A percentile compares a stretch with the other conserved stretches of the same genome.
These are phyloP conservation scores for Drosophila meridionalis DNA, from an alignment of 2,888 invertebrate species.

Conservation along the genomic window DNA sequence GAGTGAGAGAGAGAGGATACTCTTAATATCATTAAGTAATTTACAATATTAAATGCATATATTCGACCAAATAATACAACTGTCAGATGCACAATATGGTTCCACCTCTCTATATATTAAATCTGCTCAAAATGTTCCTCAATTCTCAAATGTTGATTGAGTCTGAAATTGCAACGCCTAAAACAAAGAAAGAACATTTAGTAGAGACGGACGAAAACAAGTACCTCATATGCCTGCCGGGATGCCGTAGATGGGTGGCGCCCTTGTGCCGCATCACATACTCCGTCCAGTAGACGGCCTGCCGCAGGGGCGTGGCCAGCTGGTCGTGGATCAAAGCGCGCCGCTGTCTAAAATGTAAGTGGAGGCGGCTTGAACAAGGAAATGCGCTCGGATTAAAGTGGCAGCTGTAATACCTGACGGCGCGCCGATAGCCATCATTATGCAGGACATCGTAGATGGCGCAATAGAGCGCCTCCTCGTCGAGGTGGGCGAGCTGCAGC, in stretches of 20 bases:
- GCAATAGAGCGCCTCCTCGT: conserved; percentile 87
- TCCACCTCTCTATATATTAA: neutral
- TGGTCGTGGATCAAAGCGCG: conserved; percentile 88
- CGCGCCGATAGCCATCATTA: conserved; percentile 88
- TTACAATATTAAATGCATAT: too few relatives aligned
- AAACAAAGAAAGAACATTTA: neutral
- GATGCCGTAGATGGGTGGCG: conserved; percentile 87
- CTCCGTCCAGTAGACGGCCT: conserved; percentile 93
- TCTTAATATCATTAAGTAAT: too few relatives aligned
- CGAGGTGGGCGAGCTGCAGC: conserved; percentile 88
- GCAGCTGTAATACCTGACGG: conserved; percentile 85
- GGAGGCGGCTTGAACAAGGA: conserved; percentile 4
- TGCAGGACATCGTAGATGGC: conserved; percentile 89
- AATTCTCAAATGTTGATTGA: neutral
- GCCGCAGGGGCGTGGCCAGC: conserved; percentile 89
- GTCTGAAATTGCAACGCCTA: neutral
- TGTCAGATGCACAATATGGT: too few relatives aligned
- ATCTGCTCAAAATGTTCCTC: neutral
- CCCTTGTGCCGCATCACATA: conserved; percentile 91
- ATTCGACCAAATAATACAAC: too few relatives aligned
- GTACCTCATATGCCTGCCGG: conserved; percentile 88
- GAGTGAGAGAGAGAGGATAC: too few relatives aligned
- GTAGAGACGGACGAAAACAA: neutral
- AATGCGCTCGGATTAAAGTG: conserved; percentile 22
- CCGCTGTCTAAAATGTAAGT: conserved; percentile 22